Conservation (phyloP, 35 echinoderm and acorn worm species). For the Hemicentrotus pulcherrimus region DNA sequence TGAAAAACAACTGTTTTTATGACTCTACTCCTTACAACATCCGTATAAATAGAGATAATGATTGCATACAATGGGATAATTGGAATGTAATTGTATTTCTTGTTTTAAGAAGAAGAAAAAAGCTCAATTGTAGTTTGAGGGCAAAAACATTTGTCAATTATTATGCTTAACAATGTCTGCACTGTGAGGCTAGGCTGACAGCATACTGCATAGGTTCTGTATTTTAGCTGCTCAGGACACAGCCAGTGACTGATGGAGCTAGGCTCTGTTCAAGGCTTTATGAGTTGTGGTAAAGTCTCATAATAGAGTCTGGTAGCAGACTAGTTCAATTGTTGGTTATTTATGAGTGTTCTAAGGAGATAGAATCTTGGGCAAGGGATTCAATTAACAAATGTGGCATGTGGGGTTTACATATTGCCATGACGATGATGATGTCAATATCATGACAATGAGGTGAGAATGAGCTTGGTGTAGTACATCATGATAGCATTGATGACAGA, state of each 20-base stretch:
- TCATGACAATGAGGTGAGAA: neutral
- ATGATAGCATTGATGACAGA: too few species aligned
- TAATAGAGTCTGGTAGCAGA: too few species aligned
- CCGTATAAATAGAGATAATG: neutral
- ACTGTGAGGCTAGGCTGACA: too few species aligned
- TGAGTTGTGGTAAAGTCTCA: too few species aligned
- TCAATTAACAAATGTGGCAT: neutral
- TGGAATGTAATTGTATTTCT: neutral
- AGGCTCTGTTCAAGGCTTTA: too few species aligned
- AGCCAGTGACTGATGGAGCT: too few species aligned
- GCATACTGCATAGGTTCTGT: too few species aligned
- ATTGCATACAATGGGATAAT: neutral
- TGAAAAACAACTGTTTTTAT: constrained; percentile 6
- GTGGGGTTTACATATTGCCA: neutral
- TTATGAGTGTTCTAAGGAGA: neutral
- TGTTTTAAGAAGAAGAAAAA: neutral
- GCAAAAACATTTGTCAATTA: too few species aligned
- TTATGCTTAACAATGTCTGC: too few species aligned
- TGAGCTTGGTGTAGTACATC: too few species aligned
- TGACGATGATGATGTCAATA: neutral
- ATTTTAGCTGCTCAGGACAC: too few species aligned
- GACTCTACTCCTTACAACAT: neutral
- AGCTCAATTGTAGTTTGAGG: neutral
- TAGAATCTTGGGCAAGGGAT: neutral
- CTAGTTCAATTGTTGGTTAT: too few species aligned